These are phyloP conservation scores for Parnassius mnemosyne DNA, from an alignment of 2,888 invertebrate genomes.

Conservation along the genomic window DNA sequence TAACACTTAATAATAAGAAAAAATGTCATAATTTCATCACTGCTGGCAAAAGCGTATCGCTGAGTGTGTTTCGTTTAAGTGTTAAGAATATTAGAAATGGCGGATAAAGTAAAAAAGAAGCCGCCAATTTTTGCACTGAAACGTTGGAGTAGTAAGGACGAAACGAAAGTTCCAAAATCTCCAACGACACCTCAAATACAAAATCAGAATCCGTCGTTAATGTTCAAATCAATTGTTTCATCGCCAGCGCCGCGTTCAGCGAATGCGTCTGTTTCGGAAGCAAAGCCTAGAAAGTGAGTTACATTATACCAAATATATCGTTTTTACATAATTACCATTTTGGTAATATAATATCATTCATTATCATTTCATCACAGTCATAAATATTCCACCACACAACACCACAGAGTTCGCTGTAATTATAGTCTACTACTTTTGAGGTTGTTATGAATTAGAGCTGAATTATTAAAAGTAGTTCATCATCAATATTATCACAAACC, in stretches of 20 bases:
- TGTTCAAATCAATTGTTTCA: constrained; percentile 35
- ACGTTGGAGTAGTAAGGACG: constrained; percentile 55
- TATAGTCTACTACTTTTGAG: too few relatives aligned
- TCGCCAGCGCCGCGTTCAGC: constrained; percentile 31
- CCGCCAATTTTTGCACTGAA: constrained; percentile 60
- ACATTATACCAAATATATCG: too few relatives aligned
- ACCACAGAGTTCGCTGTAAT: too few relatives aligned
- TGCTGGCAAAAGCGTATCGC: constrained; percentile 8
- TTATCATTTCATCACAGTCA: too few relatives aligned
- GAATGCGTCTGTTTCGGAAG: constrained; percentile 40
- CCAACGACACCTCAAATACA: constrained; percentile 32
- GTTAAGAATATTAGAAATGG: constrained; percentile 45
- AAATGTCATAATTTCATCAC: constrained; percentile 17
- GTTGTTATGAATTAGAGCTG: too few relatives aligned
- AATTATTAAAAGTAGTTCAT: too few relatives aligned
- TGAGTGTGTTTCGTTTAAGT: constrained; percentile 12
- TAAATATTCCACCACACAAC: too few relatives aligned
- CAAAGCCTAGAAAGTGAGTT: constrained; percentile 57
- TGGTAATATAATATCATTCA: too few relatives aligned
- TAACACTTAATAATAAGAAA: constrained; percentile 20
- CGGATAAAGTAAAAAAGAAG: constrained; percentile 65
- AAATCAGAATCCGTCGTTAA: constrained; percentile 31
- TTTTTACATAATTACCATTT: too few relatives aligned
- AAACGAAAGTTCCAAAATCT: constrained; percentile 29
- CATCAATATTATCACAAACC: too few relatives aligned